Percentiles rank a stretch among this genome's conserved stretches.
Conservation (phyloP, 2,888 invertebrate species). For the Thereva unica region DNA sequence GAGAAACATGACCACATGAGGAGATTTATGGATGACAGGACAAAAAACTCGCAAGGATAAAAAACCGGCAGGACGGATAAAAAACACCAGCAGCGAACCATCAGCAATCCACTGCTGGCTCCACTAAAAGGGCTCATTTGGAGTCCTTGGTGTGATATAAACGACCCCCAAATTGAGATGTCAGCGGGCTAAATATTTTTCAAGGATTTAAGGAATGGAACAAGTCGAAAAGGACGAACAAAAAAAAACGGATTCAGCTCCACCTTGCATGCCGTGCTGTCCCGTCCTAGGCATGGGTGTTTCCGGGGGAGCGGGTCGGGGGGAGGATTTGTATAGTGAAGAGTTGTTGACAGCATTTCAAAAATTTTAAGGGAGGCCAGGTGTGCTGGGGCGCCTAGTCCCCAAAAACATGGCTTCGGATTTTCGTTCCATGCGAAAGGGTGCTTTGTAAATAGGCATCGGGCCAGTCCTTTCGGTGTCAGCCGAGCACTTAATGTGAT, state of each 20-base stretch:
- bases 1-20: slow-evolving; percentile 34
- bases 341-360: slow-evolving; percentile 16
- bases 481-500: no score
- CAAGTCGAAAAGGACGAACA: background rate
- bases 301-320: no score
- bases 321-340: slow-evolving; percentile 13
- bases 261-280: background rate
- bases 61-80: slow-evolving; percentile 9
- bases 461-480: no score
- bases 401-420: background rate
- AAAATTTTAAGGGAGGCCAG: background rate
- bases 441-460: no score
- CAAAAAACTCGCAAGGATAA: slow-evolving; percentile 16
- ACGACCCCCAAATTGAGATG: slow-evolving; percentile 26
- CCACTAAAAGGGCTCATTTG: slow-evolving; percentile 33
- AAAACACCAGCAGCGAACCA: slow-evolving; percentile 10
- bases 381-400: background rate
- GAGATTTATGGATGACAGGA: slow-evolving; percentile 31
- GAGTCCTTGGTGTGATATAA: slow-evolving; percentile 30
- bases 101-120: slow-evolving; percentile 18
- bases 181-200: slow-evolving; percentile 2
- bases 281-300: background rate
- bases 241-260: background rate
- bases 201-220: background rate
- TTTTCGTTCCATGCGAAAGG: background rate